These are phyloP conservation scores for Chrysochloris asiatica DNA, from an alignment of 2,113 vertebrate genomes.

Conservation along the genomic window DNA sequence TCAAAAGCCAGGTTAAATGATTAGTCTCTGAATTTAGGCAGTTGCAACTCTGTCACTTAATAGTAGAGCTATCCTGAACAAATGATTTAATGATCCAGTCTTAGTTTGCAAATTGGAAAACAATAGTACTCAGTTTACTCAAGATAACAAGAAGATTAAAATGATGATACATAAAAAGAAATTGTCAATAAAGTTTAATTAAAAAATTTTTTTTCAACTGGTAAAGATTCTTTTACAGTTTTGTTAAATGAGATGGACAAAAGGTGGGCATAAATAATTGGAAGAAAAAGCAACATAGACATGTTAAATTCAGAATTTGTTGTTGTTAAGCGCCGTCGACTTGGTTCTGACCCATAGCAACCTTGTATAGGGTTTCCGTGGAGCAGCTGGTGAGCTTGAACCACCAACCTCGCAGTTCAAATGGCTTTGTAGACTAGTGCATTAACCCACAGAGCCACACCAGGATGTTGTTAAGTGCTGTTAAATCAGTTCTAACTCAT, in stretches of 20 bases:
- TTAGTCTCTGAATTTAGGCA: background rate
- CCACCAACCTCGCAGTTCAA: too few species aligned
- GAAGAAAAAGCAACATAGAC: background rate
- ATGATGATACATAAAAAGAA: slow-evolving; percentile 19
- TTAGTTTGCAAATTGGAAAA: background rate
- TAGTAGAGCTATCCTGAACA: background rate
- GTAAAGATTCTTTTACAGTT: background rate
- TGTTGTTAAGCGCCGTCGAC: too few species aligned
- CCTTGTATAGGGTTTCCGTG: too few species aligned
- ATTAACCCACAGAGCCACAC: too few species aligned
- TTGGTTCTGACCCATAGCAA: too few species aligned
- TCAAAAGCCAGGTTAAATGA: background rate
- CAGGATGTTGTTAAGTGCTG: too few species aligned
- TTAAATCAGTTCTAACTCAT: too few species aligned
- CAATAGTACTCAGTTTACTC: background rate
- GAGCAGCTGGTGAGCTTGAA: too few species aligned
- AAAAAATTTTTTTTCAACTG: background rate
- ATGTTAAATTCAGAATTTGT: too few species aligned
- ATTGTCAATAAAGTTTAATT: slow-evolving; percentile 24
- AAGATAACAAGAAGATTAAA: slow-evolving; percentile 6
- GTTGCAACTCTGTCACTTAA: background rate
- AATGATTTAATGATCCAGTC: background rate
- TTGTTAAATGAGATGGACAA: background rate
- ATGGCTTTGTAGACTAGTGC: too few species aligned
- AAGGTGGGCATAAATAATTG: slow-evolving; percentile 26